A percentile compares a stretch with the other conserved stretches of the same genome.
phyloP scores from a whole-genome alignment of 2,888 invertebrate species.

The Gortyna flavago region DNA sequence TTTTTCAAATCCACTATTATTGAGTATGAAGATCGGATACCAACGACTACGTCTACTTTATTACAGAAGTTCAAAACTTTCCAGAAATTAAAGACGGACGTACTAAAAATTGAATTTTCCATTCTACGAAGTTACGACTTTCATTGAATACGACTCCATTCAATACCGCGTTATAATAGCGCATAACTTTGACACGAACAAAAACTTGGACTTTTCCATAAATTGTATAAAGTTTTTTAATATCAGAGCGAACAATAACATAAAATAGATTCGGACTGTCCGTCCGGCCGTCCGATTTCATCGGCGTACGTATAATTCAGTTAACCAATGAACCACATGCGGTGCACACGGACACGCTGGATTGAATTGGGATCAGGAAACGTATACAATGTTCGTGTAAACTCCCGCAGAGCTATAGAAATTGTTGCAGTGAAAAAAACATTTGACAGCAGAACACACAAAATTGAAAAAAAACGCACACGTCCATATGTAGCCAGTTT shows the following conservation, averaged over 20 bases:
- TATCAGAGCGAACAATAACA: slow-evolving; percentile 73
- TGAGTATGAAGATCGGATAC: background rate
- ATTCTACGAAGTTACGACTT: slow-evolving; percentile 56
- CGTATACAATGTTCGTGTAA: slow-evolving; percentile 76
- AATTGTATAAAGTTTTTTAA: slow-evolving; percentile 66
- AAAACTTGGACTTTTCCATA: slow-evolving; percentile 61
- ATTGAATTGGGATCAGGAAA: slow-evolving; percentile 81
- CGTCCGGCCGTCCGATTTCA: slow-evolving; percentile 73
- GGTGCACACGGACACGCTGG: slow-evolving; percentile 78
- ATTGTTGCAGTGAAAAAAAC: slow-evolving; percentile 77
- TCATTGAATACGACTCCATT: slow-evolving; percentile 58
- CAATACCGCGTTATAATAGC: slow-evolving; percentile 56
- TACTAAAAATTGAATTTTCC: slow-evolving; percentile 51
- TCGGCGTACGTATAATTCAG: slow-evolving; percentile 84
- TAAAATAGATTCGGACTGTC: slow-evolving; percentile 69
- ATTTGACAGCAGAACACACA: slow-evolving; percentile 68
- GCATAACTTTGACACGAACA: slow-evolving; percentile 63
- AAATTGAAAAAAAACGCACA: slow-evolving; percentile 62
- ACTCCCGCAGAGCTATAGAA: slow-evolving; percentile 84
- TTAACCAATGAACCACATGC: slow-evolving; percentile 85
- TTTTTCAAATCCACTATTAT: slow-evolving; percentile 6
- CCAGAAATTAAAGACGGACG: slow-evolving; percentile 42
- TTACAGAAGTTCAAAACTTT: slow-evolving; percentile 36
- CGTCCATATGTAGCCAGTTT: slow-evolving; percentile 52
- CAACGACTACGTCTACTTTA: slow-evolving; percentile 25